Conservation (phyloP, 2,888 invertebrate genomes). For the Bellardia bayeri region DNA sequence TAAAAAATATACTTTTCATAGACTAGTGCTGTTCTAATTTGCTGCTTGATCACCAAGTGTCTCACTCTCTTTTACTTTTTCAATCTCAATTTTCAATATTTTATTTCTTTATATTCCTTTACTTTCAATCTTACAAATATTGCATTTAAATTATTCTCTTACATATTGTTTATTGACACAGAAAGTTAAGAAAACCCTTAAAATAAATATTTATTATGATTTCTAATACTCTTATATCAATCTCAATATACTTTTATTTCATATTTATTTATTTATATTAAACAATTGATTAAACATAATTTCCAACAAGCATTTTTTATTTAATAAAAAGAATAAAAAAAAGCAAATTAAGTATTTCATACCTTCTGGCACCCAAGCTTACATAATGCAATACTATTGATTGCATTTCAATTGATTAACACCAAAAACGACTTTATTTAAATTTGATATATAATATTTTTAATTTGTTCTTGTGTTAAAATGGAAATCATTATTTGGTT, state of each 20-base stretch:
- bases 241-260: constrained; percentile 11
- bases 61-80: no score
- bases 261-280: constrained; percentile 48
- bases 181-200: no score
- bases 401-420: constrained; percentile 67
- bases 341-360: background rate
- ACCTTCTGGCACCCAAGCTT: background rate
- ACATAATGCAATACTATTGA: constrained; percentile 30
- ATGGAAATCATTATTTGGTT: background rate
- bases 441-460: constrained; percentile 20
- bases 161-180: no score
- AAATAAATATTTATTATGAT: no score
- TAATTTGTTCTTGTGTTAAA: constrained; percentile 10
- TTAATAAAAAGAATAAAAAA: background rate
- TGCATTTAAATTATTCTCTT: no score
- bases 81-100: no score
- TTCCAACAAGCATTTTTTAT: background rate
- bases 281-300: constrained; percentile 1
- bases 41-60: no score
- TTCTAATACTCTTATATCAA: no score
- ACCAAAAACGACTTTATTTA: constrained; percentile 54
- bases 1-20: no score
- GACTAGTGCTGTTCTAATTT: no score
- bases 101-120: no score
- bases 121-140: no score